These are phyloP conservation scores for Caradrina kadenii DNA, from an alignment of 2,888 invertebrate species.

Conservation along the genomic window DNA sequence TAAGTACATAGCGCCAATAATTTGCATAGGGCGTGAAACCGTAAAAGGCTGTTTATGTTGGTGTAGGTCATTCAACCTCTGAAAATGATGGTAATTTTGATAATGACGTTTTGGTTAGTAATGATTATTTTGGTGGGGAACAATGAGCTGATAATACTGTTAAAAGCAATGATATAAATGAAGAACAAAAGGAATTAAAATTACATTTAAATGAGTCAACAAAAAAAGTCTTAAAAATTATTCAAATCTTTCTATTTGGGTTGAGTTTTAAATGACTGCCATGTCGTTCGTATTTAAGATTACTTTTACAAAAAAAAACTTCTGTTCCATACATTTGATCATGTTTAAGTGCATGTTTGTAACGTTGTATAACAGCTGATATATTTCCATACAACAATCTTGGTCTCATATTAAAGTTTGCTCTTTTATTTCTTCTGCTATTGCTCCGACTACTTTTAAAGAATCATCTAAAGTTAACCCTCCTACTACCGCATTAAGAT, in stretches of 20 bases:
- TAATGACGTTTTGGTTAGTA: slow-evolving; percentile 14
- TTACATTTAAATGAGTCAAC: not conserved
- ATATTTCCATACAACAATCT: no score
- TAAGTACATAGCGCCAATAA: slow-evolving; percentile 65
- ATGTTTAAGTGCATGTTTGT: no score
- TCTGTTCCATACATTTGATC: no score
- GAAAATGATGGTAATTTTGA: slow-evolving; percentile 49
- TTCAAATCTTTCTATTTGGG: no score
- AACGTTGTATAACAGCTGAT: no score
- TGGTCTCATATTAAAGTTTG: no score
- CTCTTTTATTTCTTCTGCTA: no score
- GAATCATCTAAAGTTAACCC: not conserved
- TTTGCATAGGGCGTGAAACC: slow-evolving; percentile 63
- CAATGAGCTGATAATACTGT: not conserved
- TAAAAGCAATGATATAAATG: not conserved
- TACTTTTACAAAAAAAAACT: no score
- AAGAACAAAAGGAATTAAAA: not conserved
- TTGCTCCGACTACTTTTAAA: fast-evolving
- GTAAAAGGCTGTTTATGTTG: slow-evolving; percentile 65
- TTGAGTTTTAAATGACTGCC: no score
- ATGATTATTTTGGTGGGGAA: not conserved
- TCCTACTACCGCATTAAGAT: not conserved
- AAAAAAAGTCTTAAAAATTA: no score
- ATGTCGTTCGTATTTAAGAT: no score
- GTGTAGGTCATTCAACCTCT: slow-evolving; percentile 62